Evolutionary conservation across 2,888 invertebrate species (phyloP), one percentile per base, ranked within the genome.

Genomic region (Hemicrepidius hirtus): DNA sequence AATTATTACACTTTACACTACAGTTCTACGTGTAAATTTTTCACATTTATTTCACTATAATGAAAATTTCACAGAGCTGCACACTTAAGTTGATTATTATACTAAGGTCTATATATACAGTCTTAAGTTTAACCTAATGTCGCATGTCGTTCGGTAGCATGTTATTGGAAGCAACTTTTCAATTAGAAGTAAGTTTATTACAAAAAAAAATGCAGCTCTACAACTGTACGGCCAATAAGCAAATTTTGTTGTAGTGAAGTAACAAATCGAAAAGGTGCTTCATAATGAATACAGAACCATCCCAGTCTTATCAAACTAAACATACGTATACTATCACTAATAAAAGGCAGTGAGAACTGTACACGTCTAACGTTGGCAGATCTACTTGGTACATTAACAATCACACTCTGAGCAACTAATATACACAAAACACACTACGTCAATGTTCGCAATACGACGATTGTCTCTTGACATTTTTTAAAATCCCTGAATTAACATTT

Each of bases 401-500:
- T 84, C 83, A 84, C 83, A 84, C 83, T 82, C 80, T 82, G 82
- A 82, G 82, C 82, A 81, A 83, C 82, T 83, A 82, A 84, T 82
- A 82, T 81, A 83, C 81, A 80, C 76, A 78, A 81, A 81, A 84
- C 83, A 83, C 83, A 82, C 75, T 68, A 66, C 70, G 71, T 73
- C 70, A 65, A 66, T 77, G 65, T 79, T 82, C 81, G 81, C 83
- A 84, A 83, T 84, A 82, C 83, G 60, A 84, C 83, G 57, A 70
- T 65, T 74, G 70, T 69, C 68, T 28, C 68, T 59, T 63, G 63
- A 53, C 50, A 68, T 59, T 64, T 59, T 49, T 76, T 79, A 78
- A 85, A 81, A 82, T 86, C 86, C 86, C 86, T 86, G 86, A 86
- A 81, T 83, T 78, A 82, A 82, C 80, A 84, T 86, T 86, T 86